Evolutionary conservation across 2,888 invertebrate genomes (phyloP).

Genomic region (Nomada ruficornis): DNA sequence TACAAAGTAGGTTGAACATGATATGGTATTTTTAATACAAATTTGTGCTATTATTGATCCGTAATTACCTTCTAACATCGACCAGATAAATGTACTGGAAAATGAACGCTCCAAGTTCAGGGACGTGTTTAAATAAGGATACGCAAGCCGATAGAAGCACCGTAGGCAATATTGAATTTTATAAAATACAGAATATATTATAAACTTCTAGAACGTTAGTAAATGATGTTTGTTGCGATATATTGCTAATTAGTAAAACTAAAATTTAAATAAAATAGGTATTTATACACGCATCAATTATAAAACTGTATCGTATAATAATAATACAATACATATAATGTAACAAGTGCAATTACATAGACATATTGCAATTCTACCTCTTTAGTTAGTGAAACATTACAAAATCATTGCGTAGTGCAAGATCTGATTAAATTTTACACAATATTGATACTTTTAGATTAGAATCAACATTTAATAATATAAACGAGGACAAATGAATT

Average conservation of each 20-base stretch:
- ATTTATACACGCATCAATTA: not conserved
- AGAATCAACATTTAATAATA: not conserved
- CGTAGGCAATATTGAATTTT: slow-evolving; percentile 33
- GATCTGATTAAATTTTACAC: not conserved
- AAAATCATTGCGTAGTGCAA: not conserved
- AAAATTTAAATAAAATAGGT: not conserved
- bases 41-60: slow-evolving; percentile 48
- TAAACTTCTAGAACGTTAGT: not conserved
- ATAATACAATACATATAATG: not conserved
- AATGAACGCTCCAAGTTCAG: slow-evolving; percentile 50
- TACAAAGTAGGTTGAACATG: not conserved
- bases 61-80: slow-evolving; percentile 42
- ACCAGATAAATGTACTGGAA: slow-evolving; percentile 55
- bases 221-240: not conserved
- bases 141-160: slow-evolving; percentile 29
- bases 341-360: not conserved
- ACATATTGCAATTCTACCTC: too few species aligned
- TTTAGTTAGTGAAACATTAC: not conserved
- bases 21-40: slow-evolving; percentile 31
- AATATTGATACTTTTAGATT: not conserved
- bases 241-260: not conserved
- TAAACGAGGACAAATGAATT: not conserved
- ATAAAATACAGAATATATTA: slow-evolving; percentile 30
- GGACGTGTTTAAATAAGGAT: slow-evolving; percentile 57
- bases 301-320: not conserved